Evolutionary conservation across 2,113 vertebrate species (phyloP).

Genomic region (Sinocyclocheilus rhinocerous): DNA sequence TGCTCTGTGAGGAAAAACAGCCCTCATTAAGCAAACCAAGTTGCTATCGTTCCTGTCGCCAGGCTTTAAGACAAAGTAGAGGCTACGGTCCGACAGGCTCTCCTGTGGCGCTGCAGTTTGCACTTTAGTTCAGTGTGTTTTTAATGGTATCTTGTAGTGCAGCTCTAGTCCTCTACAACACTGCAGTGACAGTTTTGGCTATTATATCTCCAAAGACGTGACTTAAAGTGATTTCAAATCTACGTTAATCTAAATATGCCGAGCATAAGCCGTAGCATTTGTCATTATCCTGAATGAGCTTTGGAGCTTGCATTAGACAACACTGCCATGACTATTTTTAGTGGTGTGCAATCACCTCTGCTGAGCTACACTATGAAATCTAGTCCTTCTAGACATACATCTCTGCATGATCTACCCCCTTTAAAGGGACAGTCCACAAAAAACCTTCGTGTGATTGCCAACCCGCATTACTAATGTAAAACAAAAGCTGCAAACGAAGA

Average conservation of each 20-base stretch:
- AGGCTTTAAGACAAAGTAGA: conserved; percentile 5
- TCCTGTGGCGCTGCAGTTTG: background rate
- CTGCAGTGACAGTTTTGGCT: background rate
- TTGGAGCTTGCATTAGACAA: background rate
- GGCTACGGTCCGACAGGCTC: background rate
- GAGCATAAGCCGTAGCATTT: conserved; percentile 13
- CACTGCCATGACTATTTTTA: conserved; percentile 29
- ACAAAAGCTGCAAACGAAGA: no score
- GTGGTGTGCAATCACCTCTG: conserved; percentile 38
- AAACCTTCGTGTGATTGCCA: background rate
- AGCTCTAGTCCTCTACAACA: background rate
- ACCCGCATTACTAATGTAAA: no score
- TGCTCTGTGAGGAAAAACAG: conserved; percentile 18
- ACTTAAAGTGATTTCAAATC: conserved; percentile 17
- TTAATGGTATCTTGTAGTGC: background rate
- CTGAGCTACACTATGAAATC: conserved; percentile 8
- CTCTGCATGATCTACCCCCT: background rate
- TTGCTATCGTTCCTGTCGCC: background rate
- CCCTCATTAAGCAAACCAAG: conserved; percentile 19
- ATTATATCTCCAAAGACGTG: background rate
- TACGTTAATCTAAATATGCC: background rate
- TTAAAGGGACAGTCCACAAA: background rate
- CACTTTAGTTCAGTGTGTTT: background rate
- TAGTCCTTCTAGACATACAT: conserved; percentile 8
- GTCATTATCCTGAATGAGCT: conserved; percentile 17